Percentiles rank a stretch among this genome's conserved stretches.
Evolutionary conservation across 2,888 invertebrate genomes (phyloP).

Genomic region (Dolichomitus sp.): DNA sequence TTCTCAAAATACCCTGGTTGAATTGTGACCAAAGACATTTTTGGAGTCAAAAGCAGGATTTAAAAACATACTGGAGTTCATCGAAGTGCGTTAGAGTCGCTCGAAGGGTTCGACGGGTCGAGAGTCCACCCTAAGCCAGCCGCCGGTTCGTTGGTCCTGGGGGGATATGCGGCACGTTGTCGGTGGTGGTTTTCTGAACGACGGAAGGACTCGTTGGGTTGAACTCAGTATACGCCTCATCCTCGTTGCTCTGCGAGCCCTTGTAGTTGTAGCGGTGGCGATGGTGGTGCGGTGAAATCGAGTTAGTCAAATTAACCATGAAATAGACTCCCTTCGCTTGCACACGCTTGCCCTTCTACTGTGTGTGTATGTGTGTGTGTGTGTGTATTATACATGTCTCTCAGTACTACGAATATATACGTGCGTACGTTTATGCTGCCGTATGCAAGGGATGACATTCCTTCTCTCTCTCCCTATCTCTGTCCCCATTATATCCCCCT

Average conservation of each 20-base stretch:
- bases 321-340: conserved; percentile 86
- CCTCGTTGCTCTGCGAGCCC: conserved; percentile 27
- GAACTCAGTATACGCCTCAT: conserved; percentile 8
- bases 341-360: conserved; percentile 75
- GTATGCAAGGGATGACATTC: conserved; percentile 30
- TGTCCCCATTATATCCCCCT: conserved; percentile 71
- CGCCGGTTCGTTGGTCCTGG: conserved; percentile 31
- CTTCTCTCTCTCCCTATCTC: conserved; percentile 4
- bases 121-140: conserved; percentile 57
- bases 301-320: conserved; percentile 86
- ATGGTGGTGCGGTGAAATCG: conserved; percentile 80
- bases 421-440: conserved; percentile 19
- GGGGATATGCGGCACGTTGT: conserved; percentile 20
- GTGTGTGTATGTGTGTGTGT: conserved; percentile 32
- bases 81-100: conserved; percentile 49
- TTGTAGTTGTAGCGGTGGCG: conserved; percentile 65
- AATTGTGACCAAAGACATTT: conserved; percentile 3
- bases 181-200: conserved; percentile 48
- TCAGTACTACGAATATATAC: conserved; percentile 30
- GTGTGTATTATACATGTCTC: conserved; percentile 14
- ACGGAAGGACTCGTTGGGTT: conserved; percentile 16
- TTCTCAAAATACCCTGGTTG: background rate
- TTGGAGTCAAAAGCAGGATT: conserved; percentile 47
- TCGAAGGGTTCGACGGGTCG: conserved; percentile 56
- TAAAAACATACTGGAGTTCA: conserved; percentile 36